Base-by-base conservation (phyloP, 2,113 vertebrate genomes). In the Lampris incognitus region DNA sequence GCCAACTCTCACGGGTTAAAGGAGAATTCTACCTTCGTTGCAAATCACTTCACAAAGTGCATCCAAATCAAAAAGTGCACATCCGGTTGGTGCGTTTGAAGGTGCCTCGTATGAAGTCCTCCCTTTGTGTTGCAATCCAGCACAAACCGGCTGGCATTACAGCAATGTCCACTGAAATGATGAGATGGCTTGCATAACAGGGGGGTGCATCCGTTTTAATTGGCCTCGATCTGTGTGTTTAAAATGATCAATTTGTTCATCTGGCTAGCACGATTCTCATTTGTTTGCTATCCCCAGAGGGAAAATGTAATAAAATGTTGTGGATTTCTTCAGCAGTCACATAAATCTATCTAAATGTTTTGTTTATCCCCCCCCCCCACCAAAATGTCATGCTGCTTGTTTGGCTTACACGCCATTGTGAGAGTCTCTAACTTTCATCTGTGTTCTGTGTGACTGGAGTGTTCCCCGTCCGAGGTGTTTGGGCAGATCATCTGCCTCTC, bases 291-390 rank as follows among this genome's bases (percentile, higher is more conserved):
- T 40, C 39, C 11, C 6, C 41, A 59, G 68, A 9, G 48, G 37
- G 56, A 59, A 42, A 42, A n/a, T 13, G 37, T 48, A 44, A 61
- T 37, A 52, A 50, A 50, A 36, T 37, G 38, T 69, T 74, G 69
- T 80, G 70, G 81, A 79, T 58, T 83, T 74, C 46, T 79, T 83
- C 40, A 83, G 79, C 59, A 70, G 59, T 3, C 74, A 69, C 38
- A 51, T 83, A 36, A 74, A 69, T 62, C 39, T 79, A 10, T 76
- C 76, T 11, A 70, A 79, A 51, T 74, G 71, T 78, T 24, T n/a
- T 9, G 5, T 10, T 44, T 9, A 24, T 24, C 24, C 24, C 24
- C 24, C 24, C 24, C 24, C 24, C 24, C 24, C 24, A n/a, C 24
- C 4, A 38, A 66, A 51, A 38, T 66, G 13, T 9, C 56, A 58